Evolutionary conservation across 2,113 vertebrate species (phyloP), one percentile per base, ranked within the genome.

Genomic region (Silurus glanis): DNA sequence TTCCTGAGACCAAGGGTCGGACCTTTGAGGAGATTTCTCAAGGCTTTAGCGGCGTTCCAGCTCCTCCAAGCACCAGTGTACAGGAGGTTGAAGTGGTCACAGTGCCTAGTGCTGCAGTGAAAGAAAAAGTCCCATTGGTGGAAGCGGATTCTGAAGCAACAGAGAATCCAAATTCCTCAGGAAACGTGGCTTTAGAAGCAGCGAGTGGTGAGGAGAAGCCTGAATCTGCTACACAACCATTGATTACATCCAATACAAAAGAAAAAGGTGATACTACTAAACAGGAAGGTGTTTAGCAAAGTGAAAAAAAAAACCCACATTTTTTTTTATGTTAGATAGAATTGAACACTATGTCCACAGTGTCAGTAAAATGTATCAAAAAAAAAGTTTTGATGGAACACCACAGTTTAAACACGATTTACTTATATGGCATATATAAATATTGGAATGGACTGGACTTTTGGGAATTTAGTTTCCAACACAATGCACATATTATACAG

Each of bases 21-120:
- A 99, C 97, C 90, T 99, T 99, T 47, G 98, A 99, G 37, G 97
- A 99, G 51, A 99, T 99, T 61, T 89, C 97, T 4, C 94, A 92
- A 9, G 69, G 88, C 72, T 99, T 99, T 86, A 49, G 92, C 0
- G 4, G 90, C 5, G 10, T 21, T 21, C 69, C 66, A 0, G 88
- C 92, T 21, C 74, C 89, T 4, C 0, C 76, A 16, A 66, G 88
- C 88, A 62, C 90, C 0, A 79, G 89, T 0, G 1, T n/a, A 0
- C 89, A 91, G 49, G 91, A 91, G 2, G 80, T 91, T 1, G 92
- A 91, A 45, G 81, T 49, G 8, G 78, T 4, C 0, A 78, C 82
- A 0, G 88, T 61, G 0, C 89, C 89, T 0, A 28, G 88, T 53
- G 91, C 93, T 0, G 91, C 88, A 0, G 3, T 83, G 2, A 87